Conservation (phyloP, 2,113 vertebrate genomes). For the Aspiorhynchus laticeps region DNA sequence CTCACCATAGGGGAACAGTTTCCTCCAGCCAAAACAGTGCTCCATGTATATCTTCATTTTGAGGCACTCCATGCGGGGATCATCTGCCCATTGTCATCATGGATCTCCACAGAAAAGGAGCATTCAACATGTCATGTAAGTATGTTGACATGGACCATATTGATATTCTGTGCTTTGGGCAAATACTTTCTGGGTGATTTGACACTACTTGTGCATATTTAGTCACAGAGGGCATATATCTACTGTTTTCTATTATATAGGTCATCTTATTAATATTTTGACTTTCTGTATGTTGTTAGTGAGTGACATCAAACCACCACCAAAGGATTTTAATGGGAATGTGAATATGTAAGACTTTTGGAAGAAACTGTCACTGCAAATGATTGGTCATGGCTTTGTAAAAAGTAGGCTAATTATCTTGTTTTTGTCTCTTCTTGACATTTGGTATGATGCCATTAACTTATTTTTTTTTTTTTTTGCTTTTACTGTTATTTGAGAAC, state of each 20-base stretch:
- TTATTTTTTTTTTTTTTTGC: no score
- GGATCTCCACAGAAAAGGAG: constrained; percentile 17
- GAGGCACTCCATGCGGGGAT: constrained; percentile 23
- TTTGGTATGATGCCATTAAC: no score
- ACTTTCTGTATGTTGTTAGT: neutral
- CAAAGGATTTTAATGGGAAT: neutral
- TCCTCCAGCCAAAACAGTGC: constrained; percentile 1
- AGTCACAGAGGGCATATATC: no score
- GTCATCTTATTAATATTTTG: neutral
- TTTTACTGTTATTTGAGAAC: no score
- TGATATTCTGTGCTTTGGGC: neutral
- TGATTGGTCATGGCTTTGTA: no score
- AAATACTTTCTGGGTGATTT: neutral
- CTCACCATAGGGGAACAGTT: neutral
- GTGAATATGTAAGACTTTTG: constrained; percentile 29
- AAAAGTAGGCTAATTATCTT: no score
- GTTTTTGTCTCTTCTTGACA: no score
- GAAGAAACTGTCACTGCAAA: constrained; percentile 14
- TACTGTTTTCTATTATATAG: no score
- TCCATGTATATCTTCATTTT: no score
- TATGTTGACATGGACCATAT: neutral
- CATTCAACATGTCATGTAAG: constrained; percentile 17
- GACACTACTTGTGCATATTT: neutral
- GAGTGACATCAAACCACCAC: neutral
- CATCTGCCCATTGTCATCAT: constrained; percentile 15